Evolutionary conservation across 2,113 vertebrate genomes (phyloP), one percentile per base, ranked within the genome.

Genomic region (Malurus elegans): DNA sequence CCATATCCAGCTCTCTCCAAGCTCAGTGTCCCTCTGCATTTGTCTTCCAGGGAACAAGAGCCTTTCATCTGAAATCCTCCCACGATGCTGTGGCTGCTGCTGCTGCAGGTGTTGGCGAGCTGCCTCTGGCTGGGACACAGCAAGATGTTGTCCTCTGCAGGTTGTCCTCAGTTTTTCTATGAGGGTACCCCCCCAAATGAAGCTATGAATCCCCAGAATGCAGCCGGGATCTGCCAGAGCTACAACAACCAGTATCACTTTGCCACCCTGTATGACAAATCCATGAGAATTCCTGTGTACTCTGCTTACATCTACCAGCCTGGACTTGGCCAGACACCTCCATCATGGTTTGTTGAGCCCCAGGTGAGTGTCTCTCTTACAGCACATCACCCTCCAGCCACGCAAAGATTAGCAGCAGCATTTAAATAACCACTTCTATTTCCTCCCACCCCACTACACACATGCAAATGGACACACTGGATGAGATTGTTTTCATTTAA

Each of bases 231-330:
- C 86, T 97, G 95, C 79, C 97, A 97, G 79, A 11, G 8, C 24
- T 95, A 90, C 51, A 8, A 40, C 20, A 97, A 95, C 74, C 38
- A 26, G 21, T 88, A 96, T 71, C 64, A 75, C 25, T 96, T 47
- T 61, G 95, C 92, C n/a, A 97, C 93, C 12, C 21, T 97, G 40
- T 97, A 97, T 0, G 74, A 96, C 54, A 86, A 8, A 48, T 9
- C 8, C 9, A 38, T 38, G 38, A 9, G 53, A 20, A 94, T 97
- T 57, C 95, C 96, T 0, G 60, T 96, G 0, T 97, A 96, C 34
- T 97, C 96, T 8, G 96, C 93, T 12, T 96, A 96, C 67, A 28
- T 79, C 45, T 96, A 95, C 61, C 38, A 93, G 26, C 90, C 96
- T 48, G 56, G 6, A 60, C 0, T 20, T 28, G 78, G 79, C 16